Evolutionary conservation across 2,888 invertebrate species (phyloP).

Genomic region (Mythimna loreyi): DNA sequence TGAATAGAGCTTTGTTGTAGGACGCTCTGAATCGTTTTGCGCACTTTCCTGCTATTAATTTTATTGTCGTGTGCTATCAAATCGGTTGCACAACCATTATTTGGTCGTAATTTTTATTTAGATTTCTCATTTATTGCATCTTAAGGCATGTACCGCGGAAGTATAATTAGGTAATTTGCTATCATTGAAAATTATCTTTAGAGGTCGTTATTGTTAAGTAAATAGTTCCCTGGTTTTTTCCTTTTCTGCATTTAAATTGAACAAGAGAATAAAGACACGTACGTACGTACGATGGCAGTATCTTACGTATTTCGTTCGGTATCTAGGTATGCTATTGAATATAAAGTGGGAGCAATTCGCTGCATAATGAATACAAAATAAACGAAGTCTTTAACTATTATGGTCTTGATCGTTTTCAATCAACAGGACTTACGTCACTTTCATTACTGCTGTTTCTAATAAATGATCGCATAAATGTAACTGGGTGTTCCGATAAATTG

Average conservation of each 20-base stretch:
- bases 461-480: neutral
- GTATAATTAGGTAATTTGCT: constrained; percentile 38
- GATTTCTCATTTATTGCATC: constrained; percentile 59
- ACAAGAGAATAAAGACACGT: neutral
- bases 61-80: constrained; percentile 70
- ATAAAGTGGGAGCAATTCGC: constrained; percentile 18
- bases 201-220: neutral
- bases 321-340: constrained; percentile 21
- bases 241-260: constrained; percentile 1
- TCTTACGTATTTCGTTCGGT: constrained; percentile 25
- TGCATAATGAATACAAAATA: constrained; percentile 21
- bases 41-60: constrained; percentile 78
- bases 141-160: constrained; percentile 33
- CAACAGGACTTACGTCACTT: constrained; percentile 2
- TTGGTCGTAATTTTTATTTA: constrained; percentile 61
- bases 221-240: constrained; percentile 8
- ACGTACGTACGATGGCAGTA: constrained; percentile 4
- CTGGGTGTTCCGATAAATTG: neutral
- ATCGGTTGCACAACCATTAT: constrained; percentile 65
- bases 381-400: constrained; percentile 14
- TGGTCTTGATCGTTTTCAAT: constrained; percentile 26
- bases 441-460: neutral
- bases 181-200: constrained; percentile 23
- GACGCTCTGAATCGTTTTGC: constrained; percentile 74
- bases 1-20: constrained; percentile 85